phyloP scores from a whole-genome alignment of 1,140 invertebrate species.

The Saccostrea glomerata region DNA sequence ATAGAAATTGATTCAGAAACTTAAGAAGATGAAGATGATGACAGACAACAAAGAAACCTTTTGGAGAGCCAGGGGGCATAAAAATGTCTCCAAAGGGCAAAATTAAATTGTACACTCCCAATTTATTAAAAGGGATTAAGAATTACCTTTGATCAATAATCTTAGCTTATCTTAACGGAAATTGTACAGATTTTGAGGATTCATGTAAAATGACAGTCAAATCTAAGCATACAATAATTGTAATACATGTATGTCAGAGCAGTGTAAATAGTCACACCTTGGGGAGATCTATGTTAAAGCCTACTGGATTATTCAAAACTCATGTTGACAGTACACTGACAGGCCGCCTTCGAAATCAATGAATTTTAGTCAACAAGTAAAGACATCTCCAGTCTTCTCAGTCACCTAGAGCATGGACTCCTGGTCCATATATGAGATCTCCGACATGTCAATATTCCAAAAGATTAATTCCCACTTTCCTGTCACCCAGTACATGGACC shows the following conservation, averaged over 20 bases:
- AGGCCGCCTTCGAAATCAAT: constrained; percentile 9
- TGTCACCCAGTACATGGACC: not conserved
- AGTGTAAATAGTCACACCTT: constrained; percentile 7
- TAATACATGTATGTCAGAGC: not conserved
- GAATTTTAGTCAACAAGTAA: constrained; percentile 13
- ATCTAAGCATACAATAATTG: not conserved
- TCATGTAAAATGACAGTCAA: not conserved
- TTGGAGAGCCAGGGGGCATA: no score
- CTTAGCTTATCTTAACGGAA: not conserved
- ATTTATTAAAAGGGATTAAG: not conserved
- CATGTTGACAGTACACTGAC: constrained; percentile 4
- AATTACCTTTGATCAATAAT: not conserved
- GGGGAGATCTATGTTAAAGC: not conserved
- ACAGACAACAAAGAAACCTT: no score
- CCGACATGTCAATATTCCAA: not conserved
- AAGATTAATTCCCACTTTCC: not conserved
- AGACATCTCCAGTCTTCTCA: constrained; percentile 5
- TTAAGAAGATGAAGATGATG: no score
- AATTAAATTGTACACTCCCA: not conserved
- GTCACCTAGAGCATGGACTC: not conserved
- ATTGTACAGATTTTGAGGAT: not conserved
- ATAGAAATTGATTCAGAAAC: no score
- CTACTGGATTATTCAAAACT: not conserved
- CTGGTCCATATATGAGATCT: not conserved
- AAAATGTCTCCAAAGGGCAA: not conserved